phyloP scores from a whole-genome alignment of 2,888 invertebrate genomes.

The Willowsia nigromaculata region DNA sequence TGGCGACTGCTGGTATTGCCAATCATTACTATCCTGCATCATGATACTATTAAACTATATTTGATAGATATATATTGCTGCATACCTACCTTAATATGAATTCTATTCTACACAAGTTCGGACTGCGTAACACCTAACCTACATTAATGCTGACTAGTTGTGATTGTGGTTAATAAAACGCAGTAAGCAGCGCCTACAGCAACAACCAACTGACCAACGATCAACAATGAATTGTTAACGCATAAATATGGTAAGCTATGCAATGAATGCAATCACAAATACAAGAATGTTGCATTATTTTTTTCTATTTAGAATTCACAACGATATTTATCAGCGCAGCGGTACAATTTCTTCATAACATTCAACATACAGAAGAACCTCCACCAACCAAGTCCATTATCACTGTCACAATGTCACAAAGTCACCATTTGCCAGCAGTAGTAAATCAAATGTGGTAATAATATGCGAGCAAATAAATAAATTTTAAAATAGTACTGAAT shows the following conservation, averaged over 20 bases:
- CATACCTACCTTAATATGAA: too few species aligned
- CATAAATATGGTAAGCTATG: neutral
- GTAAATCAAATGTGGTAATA: too few species aligned
- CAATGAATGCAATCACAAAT: neutral
- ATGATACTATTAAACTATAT: too few species aligned
- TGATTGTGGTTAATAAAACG: neutral
- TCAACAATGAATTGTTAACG: neutral
- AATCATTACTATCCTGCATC: too few species aligned
- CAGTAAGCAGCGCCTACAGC: neutral
- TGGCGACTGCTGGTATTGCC: too few species aligned
- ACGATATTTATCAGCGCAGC: neutral
- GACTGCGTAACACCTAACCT: neutral
- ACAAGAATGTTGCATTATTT: neutral
- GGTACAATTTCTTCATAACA: neutral
- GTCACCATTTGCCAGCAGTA: neutral
- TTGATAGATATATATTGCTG: too few species aligned
- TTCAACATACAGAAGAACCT: neutral
- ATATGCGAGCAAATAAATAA: too few species aligned
- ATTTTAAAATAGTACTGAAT: too few species aligned
- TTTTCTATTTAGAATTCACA: too few species aligned
- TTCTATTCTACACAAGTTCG: too few species aligned
- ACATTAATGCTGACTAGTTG: neutral
- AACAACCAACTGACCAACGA: neutral
- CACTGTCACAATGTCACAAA: constrained; percentile 4
- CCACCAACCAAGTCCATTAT: constrained; percentile 28